A percentile compares a stretch with the other conserved stretches of the same genome.
Evolutionary conservation across 2,888 invertebrate species (phyloP).

Genomic region (Magallana nippona): DNA sequence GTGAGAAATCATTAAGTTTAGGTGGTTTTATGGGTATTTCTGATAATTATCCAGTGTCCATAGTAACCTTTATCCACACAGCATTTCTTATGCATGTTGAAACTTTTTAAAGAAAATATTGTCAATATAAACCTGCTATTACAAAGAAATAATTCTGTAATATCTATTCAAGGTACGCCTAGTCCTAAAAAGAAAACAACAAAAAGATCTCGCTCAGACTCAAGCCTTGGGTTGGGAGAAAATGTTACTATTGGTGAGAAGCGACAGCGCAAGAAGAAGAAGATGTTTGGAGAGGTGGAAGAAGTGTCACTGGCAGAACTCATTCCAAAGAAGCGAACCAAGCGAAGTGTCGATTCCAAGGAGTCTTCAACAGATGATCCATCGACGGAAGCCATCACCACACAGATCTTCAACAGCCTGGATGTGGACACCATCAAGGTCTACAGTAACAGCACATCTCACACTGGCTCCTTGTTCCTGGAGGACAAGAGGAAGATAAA

Average conservation of each 20-base stretch:
- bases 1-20: not conserved
- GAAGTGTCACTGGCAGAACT: constrained; percentile 48
- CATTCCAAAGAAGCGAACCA: constrained; percentile 46
- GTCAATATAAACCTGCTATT: too few species aligned
- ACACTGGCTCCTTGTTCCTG: not conserved
- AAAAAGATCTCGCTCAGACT: constrained; percentile 37
- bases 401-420: constrained; percentile 6
- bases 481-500: constrained; percentile 40
- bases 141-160: not conserved
- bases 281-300: constrained; percentile 45
- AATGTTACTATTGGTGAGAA: constrained; percentile 39
- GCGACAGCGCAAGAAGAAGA: constrained; percentile 49
- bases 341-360: constrained; percentile 23
- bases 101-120: too few species aligned
- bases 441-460: constrained; percentile 9
- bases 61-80: too few species aligned
- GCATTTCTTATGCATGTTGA: too few species aligned
- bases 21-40: too few species aligned
- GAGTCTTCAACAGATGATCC: not conserved
- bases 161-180: not conserved
- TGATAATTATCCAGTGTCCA: too few species aligned
- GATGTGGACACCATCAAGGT: constrained; percentile 36
- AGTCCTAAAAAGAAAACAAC: constrained; percentile 35
- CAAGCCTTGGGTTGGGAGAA: constrained; percentile 33
- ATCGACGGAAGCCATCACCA: not conserved